Conservation (phyloP, 2,113 vertebrate species). For the Epinephelus moara region DNA sequence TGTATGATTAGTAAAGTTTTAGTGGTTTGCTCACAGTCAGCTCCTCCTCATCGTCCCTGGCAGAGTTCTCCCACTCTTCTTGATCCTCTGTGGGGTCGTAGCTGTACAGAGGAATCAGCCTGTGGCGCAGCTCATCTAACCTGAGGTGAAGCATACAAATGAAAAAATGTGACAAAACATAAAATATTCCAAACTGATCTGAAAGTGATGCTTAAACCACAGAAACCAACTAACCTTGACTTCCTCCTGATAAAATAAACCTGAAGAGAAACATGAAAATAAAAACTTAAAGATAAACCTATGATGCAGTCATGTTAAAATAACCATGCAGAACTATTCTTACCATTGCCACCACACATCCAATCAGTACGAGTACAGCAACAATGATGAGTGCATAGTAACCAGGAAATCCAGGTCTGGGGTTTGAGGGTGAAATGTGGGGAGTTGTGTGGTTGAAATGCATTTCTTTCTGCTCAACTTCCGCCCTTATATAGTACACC, state of each 20-base stretch:
- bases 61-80: constrained; percentile 24
- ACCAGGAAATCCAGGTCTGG: constrained; percentile 22
- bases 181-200: not conserved
- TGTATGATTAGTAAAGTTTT: not conserved
- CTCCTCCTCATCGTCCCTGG: constrained; percentile 33
- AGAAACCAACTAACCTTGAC: constrained; percentile 40
- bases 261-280: constrained; percentile 40
- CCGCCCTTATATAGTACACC: not conserved
- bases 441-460: constrained; percentile 62
- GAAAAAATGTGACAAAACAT: not conserved
- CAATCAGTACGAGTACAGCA: constrained; percentile 34
- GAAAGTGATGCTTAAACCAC: not conserved
- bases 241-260: constrained; percentile 59
- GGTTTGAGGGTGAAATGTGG: not conserved
- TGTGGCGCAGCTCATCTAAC: constrained; percentile 65
- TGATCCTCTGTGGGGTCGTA: constrained; percentile 67
- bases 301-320: not conserved
- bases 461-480: constrained; percentile 19
- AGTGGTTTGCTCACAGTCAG: constrained; percentile 33
- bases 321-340: not conserved
- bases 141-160: constrained; percentile 36
- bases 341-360: constrained; percentile 62
- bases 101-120: constrained; percentile 74
- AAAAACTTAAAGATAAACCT: not conserved
- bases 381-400: constrained; percentile 54